Percentiles rank a stretch among this genome's conserved stretches.
Evolutionary conservation across 1,140 invertebrate genomes (phyloP).

Genomic region (Thaumetopoea pityocampa): DNA sequence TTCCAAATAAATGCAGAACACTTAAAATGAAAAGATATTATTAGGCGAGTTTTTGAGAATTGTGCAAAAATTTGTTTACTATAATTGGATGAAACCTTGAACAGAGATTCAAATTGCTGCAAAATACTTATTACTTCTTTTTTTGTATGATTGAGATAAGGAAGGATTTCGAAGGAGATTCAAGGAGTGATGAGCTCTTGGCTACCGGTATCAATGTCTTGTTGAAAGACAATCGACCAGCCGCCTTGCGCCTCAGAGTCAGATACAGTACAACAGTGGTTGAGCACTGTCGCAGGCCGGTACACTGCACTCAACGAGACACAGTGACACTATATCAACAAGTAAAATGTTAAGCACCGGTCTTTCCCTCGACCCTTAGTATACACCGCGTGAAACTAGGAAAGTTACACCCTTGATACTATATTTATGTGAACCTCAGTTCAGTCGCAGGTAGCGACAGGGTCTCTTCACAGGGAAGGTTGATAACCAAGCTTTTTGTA

Average conservation of each 20-base stretch:
- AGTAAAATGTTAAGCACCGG: slow-evolving; percentile 37
- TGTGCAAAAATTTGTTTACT: too few species aligned
- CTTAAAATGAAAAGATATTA: too few species aligned
- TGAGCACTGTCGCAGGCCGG: slow-evolving; percentile 55
- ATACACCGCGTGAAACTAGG: slow-evolving; percentile 41
- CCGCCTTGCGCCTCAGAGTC: slow-evolving; percentile 47
- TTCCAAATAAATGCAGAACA: too few species aligned
- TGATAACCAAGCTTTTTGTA: slow-evolving; percentile 20
- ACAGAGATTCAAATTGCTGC: too few species aligned
- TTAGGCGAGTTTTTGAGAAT: too few species aligned
- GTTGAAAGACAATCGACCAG: slow-evolving; percentile 72
- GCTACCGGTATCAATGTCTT: slow-evolving; percentile 67
- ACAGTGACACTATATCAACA: slow-evolving; percentile 31
- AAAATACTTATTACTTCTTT: neutral
- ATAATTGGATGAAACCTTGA: too few species aligned
- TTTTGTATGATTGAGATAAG: neutral
- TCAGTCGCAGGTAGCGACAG: slow-evolving; percentile 38
- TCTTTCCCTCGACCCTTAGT: slow-evolving; percentile 54
- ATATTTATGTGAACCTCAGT: slow-evolving; percentile 54
- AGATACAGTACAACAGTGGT: slow-evolving; percentile 61
- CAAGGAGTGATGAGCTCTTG: slow-evolving; percentile 22
- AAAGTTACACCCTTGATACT: slow-evolving; percentile 53
- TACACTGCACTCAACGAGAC: slow-evolving; percentile 39
- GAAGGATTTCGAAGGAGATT: neutral
- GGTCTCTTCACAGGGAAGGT: slow-evolving; percentile 56